A percentile compares a stretch with the other conserved stretches of the same genome.
Evolutionary conservation across 2,113 vertebrate species (phyloP).

Genomic region (Eptesicus fuscus): DNA sequence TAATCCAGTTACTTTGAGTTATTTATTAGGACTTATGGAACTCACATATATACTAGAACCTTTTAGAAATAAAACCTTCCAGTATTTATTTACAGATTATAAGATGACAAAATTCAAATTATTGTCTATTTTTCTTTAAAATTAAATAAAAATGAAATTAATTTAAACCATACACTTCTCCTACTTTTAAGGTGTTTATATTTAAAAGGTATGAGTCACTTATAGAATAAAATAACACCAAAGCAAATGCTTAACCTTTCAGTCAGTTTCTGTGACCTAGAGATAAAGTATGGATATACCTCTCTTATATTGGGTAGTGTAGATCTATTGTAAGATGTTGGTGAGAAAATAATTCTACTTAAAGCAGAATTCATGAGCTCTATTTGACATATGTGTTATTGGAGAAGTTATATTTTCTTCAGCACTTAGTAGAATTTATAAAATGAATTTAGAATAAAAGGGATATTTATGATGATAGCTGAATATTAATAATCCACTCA

Average conservation of each 20-base stretch:
- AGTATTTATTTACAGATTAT: neutral
- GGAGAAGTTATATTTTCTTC: neutral
- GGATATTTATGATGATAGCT: neutral
- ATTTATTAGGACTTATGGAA: neutral
- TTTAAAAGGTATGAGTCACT: neutral
- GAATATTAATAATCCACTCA: neutral
- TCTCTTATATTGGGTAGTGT: neutral
- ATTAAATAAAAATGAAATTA: neutral
- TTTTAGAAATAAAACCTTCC: conserved; percentile 9
- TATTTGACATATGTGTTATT: neutral
- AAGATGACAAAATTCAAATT: neutral
- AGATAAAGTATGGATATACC: neutral
- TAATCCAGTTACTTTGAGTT: neutral
- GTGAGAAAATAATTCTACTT: neutral
- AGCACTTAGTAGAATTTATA: neutral
- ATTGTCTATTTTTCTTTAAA: neutral
- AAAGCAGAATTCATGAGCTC: neutral
- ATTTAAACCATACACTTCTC: neutral
- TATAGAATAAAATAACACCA: neutral
- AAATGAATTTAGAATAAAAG: conserved; percentile 26
- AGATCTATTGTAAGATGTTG: neutral
- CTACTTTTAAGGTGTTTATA: neutral
- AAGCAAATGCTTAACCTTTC: neutral
- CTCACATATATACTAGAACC: neutral
- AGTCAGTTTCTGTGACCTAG: neutral